Evolutionary conservation across 2,113 vertebrate genomes (phyloP).

Genomic region (Sylvia atricapilla): DNA sequence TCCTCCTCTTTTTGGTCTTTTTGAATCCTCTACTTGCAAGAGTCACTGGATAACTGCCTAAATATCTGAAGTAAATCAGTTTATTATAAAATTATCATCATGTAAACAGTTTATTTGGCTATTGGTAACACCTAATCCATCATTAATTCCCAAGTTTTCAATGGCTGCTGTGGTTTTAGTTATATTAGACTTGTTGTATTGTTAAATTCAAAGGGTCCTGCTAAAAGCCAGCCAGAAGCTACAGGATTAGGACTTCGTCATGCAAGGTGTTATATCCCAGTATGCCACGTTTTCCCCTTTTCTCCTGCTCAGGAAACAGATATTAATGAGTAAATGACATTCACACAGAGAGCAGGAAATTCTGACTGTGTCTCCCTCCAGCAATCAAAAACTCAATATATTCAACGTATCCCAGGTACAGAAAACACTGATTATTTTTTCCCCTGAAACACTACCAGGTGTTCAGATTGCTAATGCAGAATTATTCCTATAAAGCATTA

Average conservation of each 20-base stretch:
- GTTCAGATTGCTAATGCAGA: neutral
- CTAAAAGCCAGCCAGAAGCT: constrained; percentile 2
- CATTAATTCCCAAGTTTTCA: neutral
- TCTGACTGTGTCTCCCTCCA: neutral
- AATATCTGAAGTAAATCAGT: neutral
- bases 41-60: neutral
- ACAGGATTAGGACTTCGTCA: constrained; percentile 9
- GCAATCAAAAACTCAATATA: neutral
- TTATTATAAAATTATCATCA: neutral
- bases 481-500: neutral
- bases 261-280: neutral
- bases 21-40: neutral
- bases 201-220: constrained; percentile 17
- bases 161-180: neutral
- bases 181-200: neutral
- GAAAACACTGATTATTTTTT: neutral
- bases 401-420: neutral
- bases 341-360: neutral
- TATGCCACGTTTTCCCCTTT: neutral
- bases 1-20: neutral
- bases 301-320: neutral
- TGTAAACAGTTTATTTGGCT: neutral
- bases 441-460: neutral
- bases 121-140: neutral
- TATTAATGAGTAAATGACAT: constrained; percentile 29